phyloP scores from a whole-genome alignment of 35 echinoderm and acorn worm genomes.

The Eucidaris tribuloides region DNA sequence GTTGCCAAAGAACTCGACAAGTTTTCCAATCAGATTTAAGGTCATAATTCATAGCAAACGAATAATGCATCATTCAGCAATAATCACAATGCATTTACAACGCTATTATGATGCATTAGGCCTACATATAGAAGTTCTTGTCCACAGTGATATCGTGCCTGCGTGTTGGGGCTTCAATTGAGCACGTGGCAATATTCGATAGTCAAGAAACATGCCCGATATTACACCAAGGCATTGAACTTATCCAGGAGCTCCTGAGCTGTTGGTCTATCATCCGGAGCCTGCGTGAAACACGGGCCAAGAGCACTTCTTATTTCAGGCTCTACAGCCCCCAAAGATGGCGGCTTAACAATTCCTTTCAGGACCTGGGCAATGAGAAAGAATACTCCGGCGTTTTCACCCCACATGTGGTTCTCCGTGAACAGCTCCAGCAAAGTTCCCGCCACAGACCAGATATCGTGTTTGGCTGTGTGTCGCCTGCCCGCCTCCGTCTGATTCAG shows the following conservation, averaged over 20 bases:
- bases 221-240: neutral
- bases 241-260: neutral
- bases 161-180: too few species aligned
- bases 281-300: neutral
- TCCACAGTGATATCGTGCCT: too few species aligned
- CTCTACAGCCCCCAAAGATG: neutral
- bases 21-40: too few species aligned
- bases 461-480: neutral
- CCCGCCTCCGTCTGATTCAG: neutral
- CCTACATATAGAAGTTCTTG: too few species aligned
- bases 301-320: neutral
- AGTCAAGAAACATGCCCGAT: neutral
- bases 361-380: neutral
- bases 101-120: too few species aligned
- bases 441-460: constrained; percentile 13
- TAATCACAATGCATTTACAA: too few species aligned
- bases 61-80: too few species aligned
- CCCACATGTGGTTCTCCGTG: neutral
- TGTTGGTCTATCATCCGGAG: neutral
- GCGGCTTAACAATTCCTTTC: neutral
- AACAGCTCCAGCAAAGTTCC: neutral
- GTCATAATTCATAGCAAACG: too few species aligned
- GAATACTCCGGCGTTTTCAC: neutral
- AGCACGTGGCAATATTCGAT: neutral
- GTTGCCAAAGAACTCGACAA: too few species aligned